Evolutionary conservation across 1,140 invertebrate species (phyloP).

Genomic region (Pygmarrhopalites habei): DNA sequence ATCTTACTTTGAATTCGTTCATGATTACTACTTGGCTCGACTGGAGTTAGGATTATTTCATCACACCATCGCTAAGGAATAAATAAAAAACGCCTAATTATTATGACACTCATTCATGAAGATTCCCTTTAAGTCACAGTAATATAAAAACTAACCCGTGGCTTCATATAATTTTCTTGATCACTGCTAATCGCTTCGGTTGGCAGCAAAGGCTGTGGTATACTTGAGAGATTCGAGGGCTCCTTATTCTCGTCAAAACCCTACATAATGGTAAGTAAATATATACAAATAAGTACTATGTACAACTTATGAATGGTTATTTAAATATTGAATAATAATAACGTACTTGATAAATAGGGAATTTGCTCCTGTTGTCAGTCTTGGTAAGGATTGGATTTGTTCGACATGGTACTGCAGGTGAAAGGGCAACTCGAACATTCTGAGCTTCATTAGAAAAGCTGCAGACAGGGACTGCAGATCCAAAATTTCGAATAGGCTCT

Average conservation of each 20-base stretch:
- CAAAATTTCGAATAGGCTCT: slow-evolving; percentile 22
- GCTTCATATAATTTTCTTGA: slow-evolving; percentile 21
- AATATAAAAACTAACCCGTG: too few species aligned
- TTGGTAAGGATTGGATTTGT: background rate
- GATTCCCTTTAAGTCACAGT: too few species aligned
- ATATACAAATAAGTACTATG: too few species aligned
- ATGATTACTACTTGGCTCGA: background rate
- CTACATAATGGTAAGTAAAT: too few species aligned
- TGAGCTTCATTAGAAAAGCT: slow-evolving; percentile 23
- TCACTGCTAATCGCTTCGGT: slow-evolving; percentile 3
- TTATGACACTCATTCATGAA: too few species aligned
- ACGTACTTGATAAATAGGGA: background rate
- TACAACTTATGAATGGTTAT: too few species aligned
- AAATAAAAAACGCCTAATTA: too few species aligned
- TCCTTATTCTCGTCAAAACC: too few species aligned
- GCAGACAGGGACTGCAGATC: slow-evolving; percentile 19
- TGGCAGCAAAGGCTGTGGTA: too few species aligned
- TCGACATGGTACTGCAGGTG: slow-evolving; percentile 7
- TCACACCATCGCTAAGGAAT: slow-evolving; percentile 17
- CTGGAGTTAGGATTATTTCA: background rate
- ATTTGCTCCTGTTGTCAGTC: background rate
- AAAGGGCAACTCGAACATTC: slow-evolving; percentile 14
- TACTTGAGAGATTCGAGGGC: too few species aligned
- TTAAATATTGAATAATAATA: too few species aligned
- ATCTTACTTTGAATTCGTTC: background rate